Base-by-base conservation (phyloP, 1,140 invertebrate genomes). In the Achroia grisella region DNA sequence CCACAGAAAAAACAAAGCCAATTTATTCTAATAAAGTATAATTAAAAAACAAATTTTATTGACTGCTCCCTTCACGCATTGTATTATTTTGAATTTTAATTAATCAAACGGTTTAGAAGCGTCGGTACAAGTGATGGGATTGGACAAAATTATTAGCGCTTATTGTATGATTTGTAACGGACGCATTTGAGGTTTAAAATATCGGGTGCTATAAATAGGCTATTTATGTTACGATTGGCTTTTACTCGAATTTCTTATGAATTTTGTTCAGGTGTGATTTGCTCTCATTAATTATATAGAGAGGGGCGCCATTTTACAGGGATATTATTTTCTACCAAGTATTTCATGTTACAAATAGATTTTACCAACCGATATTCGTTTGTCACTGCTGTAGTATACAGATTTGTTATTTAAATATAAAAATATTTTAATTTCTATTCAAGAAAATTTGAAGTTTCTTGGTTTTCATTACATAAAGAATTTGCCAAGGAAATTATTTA, bases 41-140 rank as follows among this genome's bases (percentile, higher is more conserved):
- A 84, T 81, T 80, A 75, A 69, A 84, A 78, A 73, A 69, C 64
- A 80, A 73, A 80, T 78, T 81, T 81, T 79, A 79, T 79, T 66
- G 63, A 71, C 56, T 60, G 66, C 62, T 61, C 62, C 60, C 53
- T 73, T 69, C 65, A 71, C 68, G 67, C 68, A 71, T 68, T 50
- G 48, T 56, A 59, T 46, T 64, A 56, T 56, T 66, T 67, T 52
- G 35, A 52, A 61, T 67, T 54, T 73, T 76, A 73, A 83, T 80
- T 76, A 76, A 75, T 79, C 66, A 68, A 76, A 73, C 73, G 60
- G 59, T 59, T 72, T 68, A 66, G 58, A 57, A 62, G 52, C 44
- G 52, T 63, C 69, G 69, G 65, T 52, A 44, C 58, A 48, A 57
- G 50, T 66, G 59, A 62, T 57, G 50, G 42, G 30, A 31, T 31